phyloP scores from a whole-genome alignment of 2,113 vertebrate species.

The Silurus asotus region DNA sequence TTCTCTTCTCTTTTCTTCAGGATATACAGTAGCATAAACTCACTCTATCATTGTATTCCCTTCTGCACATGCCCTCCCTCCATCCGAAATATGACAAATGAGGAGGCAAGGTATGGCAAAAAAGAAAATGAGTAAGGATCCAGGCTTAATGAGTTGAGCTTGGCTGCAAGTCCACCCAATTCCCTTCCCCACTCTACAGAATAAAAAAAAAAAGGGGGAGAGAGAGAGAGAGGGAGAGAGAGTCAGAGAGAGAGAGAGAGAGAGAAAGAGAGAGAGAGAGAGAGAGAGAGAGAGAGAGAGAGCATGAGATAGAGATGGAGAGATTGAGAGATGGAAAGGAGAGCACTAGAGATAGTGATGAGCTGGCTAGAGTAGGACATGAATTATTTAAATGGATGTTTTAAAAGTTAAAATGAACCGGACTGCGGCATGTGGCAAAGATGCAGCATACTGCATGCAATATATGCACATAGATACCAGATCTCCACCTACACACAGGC shows the following conservation, averaged over 20 bases:
- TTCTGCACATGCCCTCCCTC: not conserved
- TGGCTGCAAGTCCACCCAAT: constrained; percentile 33
- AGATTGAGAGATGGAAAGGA: constrained; percentile 30
- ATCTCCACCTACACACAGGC: not conserved
- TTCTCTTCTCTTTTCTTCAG: constrained; percentile 30
- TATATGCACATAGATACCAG: constrained; percentile 24
- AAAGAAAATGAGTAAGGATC: constrained; percentile 19
- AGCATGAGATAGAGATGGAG: constrained; percentile 37
- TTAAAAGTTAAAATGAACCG: constrained; percentile 64
- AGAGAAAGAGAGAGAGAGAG: too few species aligned
- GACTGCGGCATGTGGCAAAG: constrained; percentile 17
- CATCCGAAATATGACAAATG: constrained; percentile 19
- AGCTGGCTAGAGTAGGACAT: constrained; percentile 49
- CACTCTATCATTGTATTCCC: constrained; percentile 23
- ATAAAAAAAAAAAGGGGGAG: constrained; percentile 1
- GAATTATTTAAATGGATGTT: constrained; percentile 64
- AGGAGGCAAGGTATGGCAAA: constrained; percentile 15
- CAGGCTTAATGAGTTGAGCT: constrained; percentile 45
- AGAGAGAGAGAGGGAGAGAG: too few species aligned
- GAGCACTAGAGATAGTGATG: constrained; percentile 32
- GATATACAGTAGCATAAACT: constrained; percentile 19
- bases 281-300: not conserved
- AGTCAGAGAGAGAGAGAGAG: constrained; percentile 1
- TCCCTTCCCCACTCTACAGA: constrained; percentile 6
- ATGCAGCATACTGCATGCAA: constrained; percentile 16